These are phyloP conservation scores for Dryoscopus gambensis DNA, from an alignment of 2,113 vertebrate species.

Conservation along the genomic window DNA sequence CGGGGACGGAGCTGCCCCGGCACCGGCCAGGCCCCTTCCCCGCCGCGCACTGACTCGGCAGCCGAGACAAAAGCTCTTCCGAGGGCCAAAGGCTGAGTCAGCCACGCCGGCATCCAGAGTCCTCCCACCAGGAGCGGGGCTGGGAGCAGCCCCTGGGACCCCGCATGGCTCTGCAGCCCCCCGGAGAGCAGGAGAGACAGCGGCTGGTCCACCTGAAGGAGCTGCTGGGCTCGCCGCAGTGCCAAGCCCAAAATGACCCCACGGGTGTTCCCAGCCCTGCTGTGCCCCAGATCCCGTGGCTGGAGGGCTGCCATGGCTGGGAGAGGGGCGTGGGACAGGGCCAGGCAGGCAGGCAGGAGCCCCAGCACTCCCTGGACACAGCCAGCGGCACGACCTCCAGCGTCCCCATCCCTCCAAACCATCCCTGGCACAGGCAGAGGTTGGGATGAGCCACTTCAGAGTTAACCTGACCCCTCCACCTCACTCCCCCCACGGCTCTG, in stretches of 20 bases:
- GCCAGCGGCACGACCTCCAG: neutral
- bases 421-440: neutral
- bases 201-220: neutral
- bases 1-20: neutral
- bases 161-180: neutral
- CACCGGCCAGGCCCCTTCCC: neutral
- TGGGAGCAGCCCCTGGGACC: slow-evolving; percentile 36
- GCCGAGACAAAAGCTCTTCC: slow-evolving; percentile 55
- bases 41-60: neutral
- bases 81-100: slow-evolving; percentile 58
- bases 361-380: rapidly evolving
- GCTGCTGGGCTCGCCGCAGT: rapidly evolving
- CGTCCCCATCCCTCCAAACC: neutral
- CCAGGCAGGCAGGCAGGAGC: neutral
- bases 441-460: neutral
- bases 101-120: slow-evolving; percentile 37
- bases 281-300: neutral
- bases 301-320: neutral
- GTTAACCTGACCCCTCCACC: neutral
- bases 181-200: rapidly evolving
- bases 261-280: neutral
- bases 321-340: neutral
- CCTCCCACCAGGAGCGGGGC: slow-evolving; percentile 44
- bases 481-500: rapidly evolving
- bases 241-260: neutral